Conservation (phyloP, 2,113 vertebrate genomes). For the Litocranius walleri region DNA sequence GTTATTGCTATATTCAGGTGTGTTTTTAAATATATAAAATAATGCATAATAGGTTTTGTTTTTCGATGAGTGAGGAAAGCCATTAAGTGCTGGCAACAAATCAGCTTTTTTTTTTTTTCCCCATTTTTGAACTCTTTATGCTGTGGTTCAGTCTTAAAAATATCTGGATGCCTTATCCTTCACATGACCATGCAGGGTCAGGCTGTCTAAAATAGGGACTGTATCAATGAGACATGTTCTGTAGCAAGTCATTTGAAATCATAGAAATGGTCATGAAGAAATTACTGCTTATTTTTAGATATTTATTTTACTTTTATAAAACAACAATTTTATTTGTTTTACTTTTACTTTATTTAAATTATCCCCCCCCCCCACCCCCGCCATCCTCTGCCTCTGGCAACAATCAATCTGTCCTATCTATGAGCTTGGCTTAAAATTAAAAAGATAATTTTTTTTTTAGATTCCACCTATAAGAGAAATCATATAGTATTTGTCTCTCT, state of each 20-base stretch:
- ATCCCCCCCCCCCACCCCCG: neutral
- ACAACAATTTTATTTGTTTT: neutral
- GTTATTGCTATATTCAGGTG: neutral
- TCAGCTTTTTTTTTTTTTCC: neutral
- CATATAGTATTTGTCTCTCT: neutral
- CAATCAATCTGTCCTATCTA: neutral
- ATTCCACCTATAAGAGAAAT: neutral
- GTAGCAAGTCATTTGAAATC: constrained; percentile 12
- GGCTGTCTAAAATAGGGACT: neutral
- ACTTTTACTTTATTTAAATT: neutral
- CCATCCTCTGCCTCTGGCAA: neutral
- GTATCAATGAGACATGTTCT: neutral
- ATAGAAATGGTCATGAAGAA: constrained; percentile 21
- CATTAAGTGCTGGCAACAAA: neutral
- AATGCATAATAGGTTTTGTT: neutral
- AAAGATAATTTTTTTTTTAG: neutral
- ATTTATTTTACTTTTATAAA: neutral
- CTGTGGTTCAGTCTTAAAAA: neutral
- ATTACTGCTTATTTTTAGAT: neutral
- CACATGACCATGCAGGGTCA: neutral
- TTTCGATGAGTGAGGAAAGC: neutral
- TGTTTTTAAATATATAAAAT: constrained; percentile 36
- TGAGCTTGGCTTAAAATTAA: neutral
- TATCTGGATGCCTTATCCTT: neutral
- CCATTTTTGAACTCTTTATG: neutral